Percentiles rank a stretch among this genome's conserved stretches.
Conservation (phyloP, 2,888 invertebrate species). For the Chalcis sispes region DNA sequence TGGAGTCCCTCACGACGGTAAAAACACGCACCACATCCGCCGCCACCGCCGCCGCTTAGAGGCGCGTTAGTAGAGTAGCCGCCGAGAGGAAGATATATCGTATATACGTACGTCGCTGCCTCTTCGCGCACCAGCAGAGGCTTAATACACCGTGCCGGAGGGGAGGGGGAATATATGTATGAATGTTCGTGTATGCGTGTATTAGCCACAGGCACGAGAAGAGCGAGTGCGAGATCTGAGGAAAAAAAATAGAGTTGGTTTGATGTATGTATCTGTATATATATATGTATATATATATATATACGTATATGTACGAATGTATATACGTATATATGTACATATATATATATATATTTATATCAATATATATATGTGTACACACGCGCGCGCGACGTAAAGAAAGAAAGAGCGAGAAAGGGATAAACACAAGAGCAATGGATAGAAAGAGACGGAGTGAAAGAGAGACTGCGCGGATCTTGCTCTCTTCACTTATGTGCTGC, state of each 20-base stretch:
- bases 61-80: slow-evolving; percentile 47
- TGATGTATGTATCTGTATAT: not conserved
- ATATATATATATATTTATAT: too few species aligned
- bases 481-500: not conserved
- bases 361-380: not conserved
- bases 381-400: not conserved
- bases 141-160: slow-evolving; percentile 31
- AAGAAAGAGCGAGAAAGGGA: slow-evolving; percentile 7
- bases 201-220: slow-evolving; percentile 14
- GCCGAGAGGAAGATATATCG: slow-evolving; percentile 34
- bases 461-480: slow-evolving; percentile 13
- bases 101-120: too few species aligned
- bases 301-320: not conserved
- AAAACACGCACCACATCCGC: slow-evolving; percentile 52
- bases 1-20: slow-evolving; percentile 36
- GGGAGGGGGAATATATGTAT: slow-evolving; percentile 7
- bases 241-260: slow-evolving; percentile 4
- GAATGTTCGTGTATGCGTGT: slow-evolving; percentile 9
- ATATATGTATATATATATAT: not conserved
- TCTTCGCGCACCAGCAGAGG: too few species aligned
- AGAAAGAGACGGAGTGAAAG: slow-evolving; percentile 1
- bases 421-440: not conserved
- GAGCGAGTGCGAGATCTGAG: slow-evolving; percentile 16
- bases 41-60: slow-evolving; percentile 46
- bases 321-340: not conserved